Conservation (phyloP, 53 echinoderm and acorn worm genomes). For the Zoroaster sp. region DNA sequence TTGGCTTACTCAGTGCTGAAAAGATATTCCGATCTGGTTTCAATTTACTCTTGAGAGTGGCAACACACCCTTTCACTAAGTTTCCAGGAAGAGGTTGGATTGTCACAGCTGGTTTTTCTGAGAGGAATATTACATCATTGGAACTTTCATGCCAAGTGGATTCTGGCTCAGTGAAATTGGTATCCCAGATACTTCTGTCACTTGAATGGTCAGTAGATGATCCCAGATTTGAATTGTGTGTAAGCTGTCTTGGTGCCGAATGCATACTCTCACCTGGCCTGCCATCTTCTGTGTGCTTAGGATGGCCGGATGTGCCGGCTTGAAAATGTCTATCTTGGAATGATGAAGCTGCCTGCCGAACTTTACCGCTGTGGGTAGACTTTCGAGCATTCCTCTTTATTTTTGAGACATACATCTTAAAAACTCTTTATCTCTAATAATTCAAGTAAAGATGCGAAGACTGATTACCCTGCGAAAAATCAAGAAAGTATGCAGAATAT, state of each 20-base stretch:
- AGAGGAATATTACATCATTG: neutral
- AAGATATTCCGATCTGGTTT: constrained; percentile 22
- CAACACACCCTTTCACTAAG: neutral
- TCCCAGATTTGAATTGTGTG: neutral
- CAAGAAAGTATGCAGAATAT: neutral
- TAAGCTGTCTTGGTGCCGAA: neutral
- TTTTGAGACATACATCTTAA: constrained; percentile 5
- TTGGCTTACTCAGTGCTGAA: neutral
- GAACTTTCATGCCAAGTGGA: neutral
- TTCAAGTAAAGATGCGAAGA: neutral
- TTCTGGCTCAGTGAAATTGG: constrained; percentile 1
- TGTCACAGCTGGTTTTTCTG: neutral
- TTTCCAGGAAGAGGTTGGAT: neutral
- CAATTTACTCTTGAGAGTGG: neutral
- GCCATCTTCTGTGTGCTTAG: neutral
- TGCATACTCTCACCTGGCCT: neutral
- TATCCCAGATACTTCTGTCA: constrained; percentile 35
- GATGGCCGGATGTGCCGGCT: neutral
- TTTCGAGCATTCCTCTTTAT: constrained; percentile 48
- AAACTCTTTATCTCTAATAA: neutral
- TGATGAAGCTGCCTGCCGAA: neutral
- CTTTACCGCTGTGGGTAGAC: constrained; percentile 55
- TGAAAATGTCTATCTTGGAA: neutral
- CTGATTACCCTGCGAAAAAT: constrained; percentile 4
- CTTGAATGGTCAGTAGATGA: neutral